Evolutionary conservation across 2,113 vertebrate species (phyloP).

Genomic region (Jacana jacana): DNA sequence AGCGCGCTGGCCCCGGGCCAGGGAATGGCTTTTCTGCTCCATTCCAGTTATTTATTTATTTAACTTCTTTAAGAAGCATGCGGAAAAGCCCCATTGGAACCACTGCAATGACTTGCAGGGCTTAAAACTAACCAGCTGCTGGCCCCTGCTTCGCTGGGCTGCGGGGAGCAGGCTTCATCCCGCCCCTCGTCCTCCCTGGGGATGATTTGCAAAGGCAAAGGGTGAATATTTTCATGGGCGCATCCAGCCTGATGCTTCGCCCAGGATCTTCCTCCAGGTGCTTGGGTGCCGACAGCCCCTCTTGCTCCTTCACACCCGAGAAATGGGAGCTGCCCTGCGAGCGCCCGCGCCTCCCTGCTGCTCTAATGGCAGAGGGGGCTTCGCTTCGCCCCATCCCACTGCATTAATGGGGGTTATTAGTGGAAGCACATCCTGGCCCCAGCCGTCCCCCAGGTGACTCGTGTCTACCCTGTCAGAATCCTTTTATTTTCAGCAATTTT

Average conservation of each 20-base stretch:
- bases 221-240: background rate
- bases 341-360: fast-evolving
- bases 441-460: conserved; percentile 26
- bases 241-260: background rate
- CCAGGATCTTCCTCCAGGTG: background rate
- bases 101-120: background rate
- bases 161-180: background rate
- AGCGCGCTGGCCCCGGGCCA: background rate
- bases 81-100: background rate
- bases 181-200: background rate
- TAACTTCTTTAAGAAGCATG: background rate
- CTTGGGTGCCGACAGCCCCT: fast-evolving
- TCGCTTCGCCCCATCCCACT: background rate
- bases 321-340: background rate
- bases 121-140: background rate
- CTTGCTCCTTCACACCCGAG: background rate
- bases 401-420: background rate
- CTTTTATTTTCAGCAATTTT: background rate
- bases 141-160: fast-evolving
- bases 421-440: background rate
- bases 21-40: conserved; percentile 18
- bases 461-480: background rate
- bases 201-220: background rate
- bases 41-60: background rate
- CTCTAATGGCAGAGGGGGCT: background rate